Conservation (phyloP, 2,888 invertebrate species). For the Psylliodes chrysocephalus region DNA sequence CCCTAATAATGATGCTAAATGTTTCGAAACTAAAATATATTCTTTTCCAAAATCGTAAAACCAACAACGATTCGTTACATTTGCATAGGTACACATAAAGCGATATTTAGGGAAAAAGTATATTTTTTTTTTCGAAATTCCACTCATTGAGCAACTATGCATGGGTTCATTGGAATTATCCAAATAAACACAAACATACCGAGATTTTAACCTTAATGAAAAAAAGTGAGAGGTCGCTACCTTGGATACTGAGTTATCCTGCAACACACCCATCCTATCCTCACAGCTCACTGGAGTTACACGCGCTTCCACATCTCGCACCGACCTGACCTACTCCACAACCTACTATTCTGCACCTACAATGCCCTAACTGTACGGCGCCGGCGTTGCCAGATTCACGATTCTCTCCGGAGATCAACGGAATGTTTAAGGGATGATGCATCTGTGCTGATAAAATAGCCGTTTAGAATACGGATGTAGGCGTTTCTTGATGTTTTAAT, state of each 20-base stretch:
- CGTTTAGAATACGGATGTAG: conserved; percentile 2
- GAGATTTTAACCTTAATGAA: neutral
- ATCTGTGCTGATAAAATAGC: conserved; percentile 10
- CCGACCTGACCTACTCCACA: conserved; percentile 60
- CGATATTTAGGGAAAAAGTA: no score
- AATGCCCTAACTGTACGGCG: conserved; percentile 43
- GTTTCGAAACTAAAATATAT: no score
- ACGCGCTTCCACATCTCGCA: conserved; percentile 54
- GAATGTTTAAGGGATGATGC: conserved; percentile 15
- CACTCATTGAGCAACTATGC: no score
- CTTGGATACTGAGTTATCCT: conserved; percentile 30
- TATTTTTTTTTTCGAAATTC: no score
- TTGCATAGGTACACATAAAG: no score
- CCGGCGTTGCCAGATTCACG: conserved; percentile 36
- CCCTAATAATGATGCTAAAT: no score
- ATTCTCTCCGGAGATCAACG: conserved; percentile 20
- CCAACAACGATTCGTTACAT: no score
- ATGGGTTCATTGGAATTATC: no score
- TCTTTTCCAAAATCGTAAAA: no score
- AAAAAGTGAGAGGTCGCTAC: conserved; percentile 5
- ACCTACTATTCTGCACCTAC: conserved; percentile 48
- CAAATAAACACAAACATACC: neutral
- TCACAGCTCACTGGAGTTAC: conserved; percentile 36
- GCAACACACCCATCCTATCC: conserved; percentile 61
- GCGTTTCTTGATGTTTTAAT: conserved; percentile 10